These are phyloP conservation scores for Apolygus lucorum DNA, from an alignment of 1,140 invertebrate species.

Conservation along the genomic window DNA sequence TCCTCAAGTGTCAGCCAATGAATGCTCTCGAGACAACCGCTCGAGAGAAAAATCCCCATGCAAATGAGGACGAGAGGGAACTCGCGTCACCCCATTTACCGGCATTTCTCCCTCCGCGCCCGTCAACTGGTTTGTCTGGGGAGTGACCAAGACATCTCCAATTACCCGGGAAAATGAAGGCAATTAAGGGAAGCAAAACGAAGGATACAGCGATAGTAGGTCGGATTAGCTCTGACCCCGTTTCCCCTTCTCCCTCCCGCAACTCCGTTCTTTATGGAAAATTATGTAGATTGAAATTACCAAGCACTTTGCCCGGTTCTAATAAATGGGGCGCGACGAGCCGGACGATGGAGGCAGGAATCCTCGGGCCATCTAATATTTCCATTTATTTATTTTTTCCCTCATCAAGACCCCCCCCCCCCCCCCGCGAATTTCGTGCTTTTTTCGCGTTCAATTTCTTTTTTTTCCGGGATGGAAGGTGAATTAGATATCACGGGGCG, in stretches of 20 bases:
- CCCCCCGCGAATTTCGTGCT: not conserved
- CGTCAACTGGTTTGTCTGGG: not conserved
- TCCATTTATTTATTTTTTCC: slow-evolving; percentile 9
- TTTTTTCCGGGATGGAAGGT: too few species aligned
- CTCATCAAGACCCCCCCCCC: not conserved
- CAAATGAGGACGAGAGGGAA: not conserved
- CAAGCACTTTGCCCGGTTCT: not conserved
- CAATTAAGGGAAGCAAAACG: slow-evolving; percentile 10
- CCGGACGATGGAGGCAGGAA: not conserved
- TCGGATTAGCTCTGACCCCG: not conserved
- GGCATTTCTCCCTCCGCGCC: too few species aligned
- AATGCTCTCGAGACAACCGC: not conserved
- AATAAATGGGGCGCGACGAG: not conserved
- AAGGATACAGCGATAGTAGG: not conserved
- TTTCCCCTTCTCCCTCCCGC: not conserved
- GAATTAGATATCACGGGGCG: too few species aligned
- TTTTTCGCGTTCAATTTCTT: not conserved
- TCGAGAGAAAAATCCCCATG: not conserved
- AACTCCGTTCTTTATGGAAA: slow-evolving; percentile 9
- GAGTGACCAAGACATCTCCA: slow-evolving; percentile 10
- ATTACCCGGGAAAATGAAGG: slow-evolving; percentile 11
- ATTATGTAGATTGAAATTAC: slow-evolving; percentile 15
- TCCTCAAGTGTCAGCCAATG: too few species aligned
- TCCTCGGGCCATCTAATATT: not conserved
- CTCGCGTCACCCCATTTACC: not conserved